A percentile compares a stretch with the other conserved stretches of the same genome.
Evolutionary conservation across 2,113 vertebrate genomes (phyloP).

Genomic region (Cyprinus carpio): DNA sequence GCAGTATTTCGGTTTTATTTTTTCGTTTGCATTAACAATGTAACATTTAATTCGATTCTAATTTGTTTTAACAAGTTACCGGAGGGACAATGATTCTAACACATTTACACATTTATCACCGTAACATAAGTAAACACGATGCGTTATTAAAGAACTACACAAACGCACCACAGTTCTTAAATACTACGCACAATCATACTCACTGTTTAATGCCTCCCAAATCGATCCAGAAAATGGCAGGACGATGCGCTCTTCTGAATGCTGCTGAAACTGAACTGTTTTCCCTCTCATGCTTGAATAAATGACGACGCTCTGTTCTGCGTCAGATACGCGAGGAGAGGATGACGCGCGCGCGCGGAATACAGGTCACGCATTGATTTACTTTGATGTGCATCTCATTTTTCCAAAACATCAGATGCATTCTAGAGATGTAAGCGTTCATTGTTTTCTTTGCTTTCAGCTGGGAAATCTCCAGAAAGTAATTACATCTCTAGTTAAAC

Average conservation of each 20-base stretch:
- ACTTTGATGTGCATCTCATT: neutral
- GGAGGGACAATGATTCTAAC: too few species aligned
- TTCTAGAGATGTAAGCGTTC: neutral
- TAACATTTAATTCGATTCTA: too few species aligned
- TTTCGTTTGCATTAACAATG: too few species aligned
- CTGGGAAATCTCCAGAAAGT: too few species aligned
- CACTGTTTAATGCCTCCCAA: neutral
- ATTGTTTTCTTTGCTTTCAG: neutral
- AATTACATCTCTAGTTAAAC: too few species aligned
- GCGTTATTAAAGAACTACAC: neutral
- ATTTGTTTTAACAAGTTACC: too few species aligned
- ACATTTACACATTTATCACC: neutral
- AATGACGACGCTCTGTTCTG: neutral
- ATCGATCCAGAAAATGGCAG: neutral
- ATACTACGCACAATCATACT: neutral
- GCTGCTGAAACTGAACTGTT: neutral
- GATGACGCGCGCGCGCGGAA: neutral
- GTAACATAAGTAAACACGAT: neutral
- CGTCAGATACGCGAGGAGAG: neutral
- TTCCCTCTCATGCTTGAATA: slow-evolving; percentile 14
- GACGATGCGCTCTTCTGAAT: too few species aligned
- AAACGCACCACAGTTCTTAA: neutral
- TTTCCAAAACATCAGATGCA: slow-evolving; percentile 1
- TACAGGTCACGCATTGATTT: neutral
- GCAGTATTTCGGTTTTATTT: neutral